Base-by-base conservation (phyloP, 2,113 vertebrate species). In the Colinus virginianus region DNA sequence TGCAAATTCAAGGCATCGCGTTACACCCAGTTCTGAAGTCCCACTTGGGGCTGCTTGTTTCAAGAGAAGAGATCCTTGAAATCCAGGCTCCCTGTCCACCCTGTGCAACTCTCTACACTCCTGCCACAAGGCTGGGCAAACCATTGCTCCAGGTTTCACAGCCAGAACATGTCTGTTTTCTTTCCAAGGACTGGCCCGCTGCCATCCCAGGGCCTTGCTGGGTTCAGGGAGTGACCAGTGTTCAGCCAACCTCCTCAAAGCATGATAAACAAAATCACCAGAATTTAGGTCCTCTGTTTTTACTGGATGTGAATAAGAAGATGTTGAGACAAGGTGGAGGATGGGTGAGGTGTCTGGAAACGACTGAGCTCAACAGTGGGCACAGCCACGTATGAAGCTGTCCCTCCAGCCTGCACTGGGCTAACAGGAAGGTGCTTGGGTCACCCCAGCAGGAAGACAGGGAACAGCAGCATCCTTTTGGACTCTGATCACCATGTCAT, bases 11-110 rank as follows among this genome's bases (percentile, higher is more conserved):
- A 48, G 48, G 48, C 40, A 56, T 11, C 7, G 10, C 19, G 13
- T 4, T 14, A 48, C 17, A 26, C 0, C 7, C 10, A 18, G 48
- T 59, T 23, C 26, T 32, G 40, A 64, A 58, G 5, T 46, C 18
- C 26, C 1, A 0, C 15, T 70, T 1, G 0, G 34, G 23, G 20
- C 2, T 53, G 38, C 4, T 49, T 51, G 6, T 45, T 79, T 58
- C 0, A 2, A 40, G 38, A 48, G 56, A 63, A 75, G 66, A 46
- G 42, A 28, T 59, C 7, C 45, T 38, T 0, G 28, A 20, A 53
- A 21, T 42, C 34, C 75, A 66, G 26, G 55, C 36, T 70, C 72
- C 78, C 56, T 34, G 38, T 26, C 23, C 34, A 11, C 5, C 6
- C 64, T 84, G 34, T 17, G 21, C 30, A 13, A 15, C 30, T 67